These are phyloP conservation scores for Rhyacichthys aspro DNA, from an alignment of 2,797 vertebrate genomes.

Conservation along the genomic window DNA sequence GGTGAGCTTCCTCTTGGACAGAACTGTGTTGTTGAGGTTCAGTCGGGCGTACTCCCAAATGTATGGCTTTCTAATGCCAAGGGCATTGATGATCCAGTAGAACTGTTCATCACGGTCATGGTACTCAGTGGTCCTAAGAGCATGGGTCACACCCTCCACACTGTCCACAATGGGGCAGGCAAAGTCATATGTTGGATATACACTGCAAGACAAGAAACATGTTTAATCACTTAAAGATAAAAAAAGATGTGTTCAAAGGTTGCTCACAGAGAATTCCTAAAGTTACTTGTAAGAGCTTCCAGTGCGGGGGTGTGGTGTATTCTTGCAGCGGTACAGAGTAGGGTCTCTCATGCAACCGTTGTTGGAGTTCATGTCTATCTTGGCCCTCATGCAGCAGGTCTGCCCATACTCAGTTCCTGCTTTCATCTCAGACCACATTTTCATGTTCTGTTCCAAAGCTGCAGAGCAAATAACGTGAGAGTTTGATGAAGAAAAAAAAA, in stretches of 20 bases:
- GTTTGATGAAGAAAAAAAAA: not conserved
- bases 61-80: slow-evolving; percentile 91
- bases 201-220: slow-evolving; percentile 63
- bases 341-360: slow-evolving; percentile 98
- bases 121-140: slow-evolving; percentile 96
- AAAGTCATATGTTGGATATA: slow-evolving; percentile 97
- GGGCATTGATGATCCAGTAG: slow-evolving; percentile 93
- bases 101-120: slow-evolving; percentile 97
- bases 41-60: slow-evolving; percentile 97
- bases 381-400: slow-evolving; percentile 95
- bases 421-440: slow-evolving; percentile 98
- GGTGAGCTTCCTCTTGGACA: slow-evolving; percentile 97
- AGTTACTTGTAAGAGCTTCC: slow-evolving; percentile 87
- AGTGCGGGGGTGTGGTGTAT: slow-evolving; percentile 91
- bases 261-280: not conserved
- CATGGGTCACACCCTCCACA: slow-evolving; percentile 95
- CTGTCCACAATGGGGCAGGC: slow-evolving; percentile 99
- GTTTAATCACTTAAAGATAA: not conserved
- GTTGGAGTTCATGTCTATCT: slow-evolving; percentile 98
- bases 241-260: not conserved
- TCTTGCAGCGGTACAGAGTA: slow-evolving; percentile 96
- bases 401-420: slow-evolving; percentile 88
- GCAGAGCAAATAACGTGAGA: not conserved
- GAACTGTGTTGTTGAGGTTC: slow-evolving; percentile 97
- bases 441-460: slow-evolving; percentile 94